These are phyloP conservation scores for Hydrozoanthus tunicans DNA, from an alignment of 64 coral and sea anemone species.

Conservation along the genomic window DNA sequence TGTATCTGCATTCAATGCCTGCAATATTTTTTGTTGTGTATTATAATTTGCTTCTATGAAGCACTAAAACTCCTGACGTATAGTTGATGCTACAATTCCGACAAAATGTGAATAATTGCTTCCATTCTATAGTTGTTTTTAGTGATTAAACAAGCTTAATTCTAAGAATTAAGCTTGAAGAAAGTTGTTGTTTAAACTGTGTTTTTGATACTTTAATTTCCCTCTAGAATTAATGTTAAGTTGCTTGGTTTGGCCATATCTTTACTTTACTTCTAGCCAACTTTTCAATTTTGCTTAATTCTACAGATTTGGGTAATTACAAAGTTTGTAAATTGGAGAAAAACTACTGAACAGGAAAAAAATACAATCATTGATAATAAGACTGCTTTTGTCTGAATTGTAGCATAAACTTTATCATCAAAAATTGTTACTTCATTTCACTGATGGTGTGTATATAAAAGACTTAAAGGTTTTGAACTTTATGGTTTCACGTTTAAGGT, in stretches of 20 bases:
- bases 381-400: constrained; percentile 18
- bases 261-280: too few species aligned
- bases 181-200: too few species aligned
- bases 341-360: background rate
- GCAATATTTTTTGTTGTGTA: constrained; percentile 36
- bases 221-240: too few species aligned
- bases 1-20: constrained; percentile 31
- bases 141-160: background rate
- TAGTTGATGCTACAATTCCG: constrained; percentile 13
- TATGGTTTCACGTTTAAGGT: constrained; percentile 13
- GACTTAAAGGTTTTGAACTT: constrained; percentile 11
- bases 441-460: constrained; percentile 29
- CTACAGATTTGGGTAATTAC: too few species aligned
- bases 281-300: too few species aligned
- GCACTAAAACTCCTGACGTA: constrained; percentile 6
- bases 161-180: background rate
- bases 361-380: background rate
- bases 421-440: background rate
- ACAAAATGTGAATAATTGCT: background rate
- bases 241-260: too few species aligned
- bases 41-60: constrained; percentile 57
- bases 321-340: background rate
- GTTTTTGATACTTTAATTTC: too few species aligned
- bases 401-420: background rate
- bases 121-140: background rate